These are phyloP conservation scores for Ectemnius continuus DNA, from an alignment of 2,888 invertebrate genomes.

Conservation along the genomic window DNA sequence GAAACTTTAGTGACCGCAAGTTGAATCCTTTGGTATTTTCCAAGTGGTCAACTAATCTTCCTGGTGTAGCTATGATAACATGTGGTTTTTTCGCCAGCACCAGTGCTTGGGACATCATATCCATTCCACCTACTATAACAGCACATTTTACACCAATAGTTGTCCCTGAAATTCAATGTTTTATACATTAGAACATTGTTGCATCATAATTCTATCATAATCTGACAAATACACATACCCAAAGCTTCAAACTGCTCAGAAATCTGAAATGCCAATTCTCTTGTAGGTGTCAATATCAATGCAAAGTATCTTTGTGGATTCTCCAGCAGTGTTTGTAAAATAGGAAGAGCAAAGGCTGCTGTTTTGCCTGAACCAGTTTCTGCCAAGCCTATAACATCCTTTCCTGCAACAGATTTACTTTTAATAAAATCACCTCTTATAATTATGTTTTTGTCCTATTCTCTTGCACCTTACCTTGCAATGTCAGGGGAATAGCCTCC, in stretches of 20 bases:
- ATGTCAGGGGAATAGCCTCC: conserved; percentile 94
- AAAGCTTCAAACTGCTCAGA: conserved; percentile 98
- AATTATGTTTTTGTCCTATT: conserved; percentile 62
- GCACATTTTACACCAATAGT: conserved; percentile 96
- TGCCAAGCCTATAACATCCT: conserved; percentile 88
- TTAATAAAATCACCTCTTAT: conserved; percentile 56
- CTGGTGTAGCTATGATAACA: conserved; percentile 97
- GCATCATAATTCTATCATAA: neutral
- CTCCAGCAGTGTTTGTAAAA: conserved; percentile 93
- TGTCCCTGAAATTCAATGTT: conserved; percentile 81
- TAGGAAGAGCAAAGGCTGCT: conserved; percentile 97
- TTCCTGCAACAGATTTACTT: conserved; percentile 82
- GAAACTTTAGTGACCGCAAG: conserved; percentile 90
- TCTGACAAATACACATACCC: conserved; percentile 80
- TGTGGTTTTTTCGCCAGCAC: conserved; percentile 97
- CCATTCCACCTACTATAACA: conserved; percentile 99
- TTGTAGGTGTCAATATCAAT: conserved; percentile 95
- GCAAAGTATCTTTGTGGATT: conserved; percentile 97
- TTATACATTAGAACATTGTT: neutral
- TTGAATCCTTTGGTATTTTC: conserved; percentile 99
- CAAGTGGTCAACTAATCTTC: conserved; percentile 95
- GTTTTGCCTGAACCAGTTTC: conserved; percentile 98
- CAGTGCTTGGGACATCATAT: conserved; percentile 96
- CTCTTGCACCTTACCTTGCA: conserved; percentile 83
- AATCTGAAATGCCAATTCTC: conserved; percentile 99